phyloP scores from a whole-genome alignment of 2,113 vertebrate species.

The Laticauda colubrina region DNA sequence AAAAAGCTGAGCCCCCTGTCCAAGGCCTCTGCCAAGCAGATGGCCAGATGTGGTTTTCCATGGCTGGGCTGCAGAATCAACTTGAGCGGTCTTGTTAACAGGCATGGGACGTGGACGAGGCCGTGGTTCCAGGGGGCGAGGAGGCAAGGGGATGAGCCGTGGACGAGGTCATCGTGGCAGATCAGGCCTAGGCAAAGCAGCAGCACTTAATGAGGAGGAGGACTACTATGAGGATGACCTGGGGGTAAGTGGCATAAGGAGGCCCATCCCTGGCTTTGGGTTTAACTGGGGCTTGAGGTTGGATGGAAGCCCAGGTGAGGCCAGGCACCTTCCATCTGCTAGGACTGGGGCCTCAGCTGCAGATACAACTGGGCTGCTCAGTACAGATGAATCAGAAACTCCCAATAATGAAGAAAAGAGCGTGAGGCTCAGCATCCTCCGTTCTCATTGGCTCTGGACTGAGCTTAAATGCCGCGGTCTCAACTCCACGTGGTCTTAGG shows the following conservation, averaged over 20 bases:
- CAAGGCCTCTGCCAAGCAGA: neutral
- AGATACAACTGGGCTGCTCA: neutral
- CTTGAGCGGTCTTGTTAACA: constrained; percentile 27
- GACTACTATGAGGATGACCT: constrained; percentile 87
- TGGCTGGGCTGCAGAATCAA: neutral
- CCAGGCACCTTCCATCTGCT: too few relatives aligned
- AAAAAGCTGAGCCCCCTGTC: neutral
- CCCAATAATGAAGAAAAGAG: neutral
- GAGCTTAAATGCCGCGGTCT: neutral
- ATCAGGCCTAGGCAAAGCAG: constrained; percentile 68
- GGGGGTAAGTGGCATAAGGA: constrained; percentile 68
- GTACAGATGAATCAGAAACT: neutral
- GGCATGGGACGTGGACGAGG: constrained; percentile 77
- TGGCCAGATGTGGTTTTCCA: neutral
- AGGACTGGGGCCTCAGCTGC: neutral
- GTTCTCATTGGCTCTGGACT: neutral
- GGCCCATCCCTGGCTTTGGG: neutral
- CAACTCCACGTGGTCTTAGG: neutral
- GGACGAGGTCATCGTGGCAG: constrained; percentile 73
- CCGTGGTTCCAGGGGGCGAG: constrained; percentile 71
- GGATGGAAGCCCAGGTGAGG: too few relatives aligned
- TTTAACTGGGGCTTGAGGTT: neutral
- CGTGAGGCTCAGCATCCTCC: neutral
- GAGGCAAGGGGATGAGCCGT: constrained; percentile 74
- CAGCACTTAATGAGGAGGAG: constrained; percentile 79